These are phyloP conservation scores for Axinella damicornis DNA, from an alignment of 37 sponge, comb jelly and placozoan species.

Conservation along the genomic window DNA sequence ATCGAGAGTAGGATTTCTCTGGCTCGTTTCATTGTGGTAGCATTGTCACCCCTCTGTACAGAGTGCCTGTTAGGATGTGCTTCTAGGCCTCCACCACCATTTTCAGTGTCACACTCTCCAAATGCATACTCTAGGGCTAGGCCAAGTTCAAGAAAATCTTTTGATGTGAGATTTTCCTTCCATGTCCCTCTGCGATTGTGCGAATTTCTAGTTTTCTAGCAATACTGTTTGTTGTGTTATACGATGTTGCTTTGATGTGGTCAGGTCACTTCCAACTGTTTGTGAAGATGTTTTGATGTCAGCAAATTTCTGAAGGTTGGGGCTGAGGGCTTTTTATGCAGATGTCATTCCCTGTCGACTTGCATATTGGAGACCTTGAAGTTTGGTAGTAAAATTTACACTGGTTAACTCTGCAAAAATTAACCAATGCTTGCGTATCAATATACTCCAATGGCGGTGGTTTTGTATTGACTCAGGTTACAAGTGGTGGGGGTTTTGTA, in stretches of 20 bases:
- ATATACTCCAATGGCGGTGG: not conserved
- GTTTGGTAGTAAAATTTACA: conserved; percentile 14
- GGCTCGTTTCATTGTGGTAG: not conserved
- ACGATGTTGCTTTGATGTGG: not conserved
- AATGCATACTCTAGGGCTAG: conserved; percentile 24
- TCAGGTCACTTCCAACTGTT: conserved; percentile 14
- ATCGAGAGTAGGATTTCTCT: conserved; percentile 11
- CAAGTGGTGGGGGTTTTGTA: no score
- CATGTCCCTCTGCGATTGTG: conserved; percentile 21
- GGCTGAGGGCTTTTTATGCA: not conserved
- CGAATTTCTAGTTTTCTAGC: conserved; percentile 20
- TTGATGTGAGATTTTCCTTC: not conserved
- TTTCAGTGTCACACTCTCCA: conserved; percentile 5
- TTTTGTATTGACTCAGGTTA: not conserved
- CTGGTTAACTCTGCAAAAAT: conserved; percentile 13
- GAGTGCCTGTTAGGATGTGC: conserved; percentile 29
- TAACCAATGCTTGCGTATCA: conserved; percentile 5
- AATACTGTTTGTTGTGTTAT: conserved; percentile 1
- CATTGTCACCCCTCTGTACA: conserved; percentile 21
- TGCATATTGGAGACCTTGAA: not conserved
- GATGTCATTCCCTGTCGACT: not conserved
- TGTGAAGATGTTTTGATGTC: conserved; percentile 1
- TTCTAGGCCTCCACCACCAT: conserved; percentile 24
- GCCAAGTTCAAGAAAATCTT: conserved; percentile 4
- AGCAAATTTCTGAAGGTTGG: not conserved